Evolutionary conservation across 2,113 vertebrate species (phyloP), one percentile per base, ranked within the genome.

Genomic region (Cariama cristata): DNA sequence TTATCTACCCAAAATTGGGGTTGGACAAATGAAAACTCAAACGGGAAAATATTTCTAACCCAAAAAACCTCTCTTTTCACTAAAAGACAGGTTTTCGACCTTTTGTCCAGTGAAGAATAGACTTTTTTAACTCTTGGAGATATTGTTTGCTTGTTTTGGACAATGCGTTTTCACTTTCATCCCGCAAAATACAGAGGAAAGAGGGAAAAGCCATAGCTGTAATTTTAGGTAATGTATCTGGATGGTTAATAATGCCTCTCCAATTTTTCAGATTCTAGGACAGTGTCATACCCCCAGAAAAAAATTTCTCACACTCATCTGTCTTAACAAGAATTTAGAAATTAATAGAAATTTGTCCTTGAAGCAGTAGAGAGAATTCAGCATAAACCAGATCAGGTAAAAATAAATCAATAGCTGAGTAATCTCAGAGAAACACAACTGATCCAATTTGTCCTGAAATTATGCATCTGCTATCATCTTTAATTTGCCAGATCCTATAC

Each of bases 361-460:
- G 35, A 79, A 64, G 33, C 40, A 79, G 30, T 8, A 55, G 52
- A 89, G 17, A 80, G 12, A 85, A 75, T 90, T 88, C 74, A 79
- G 24, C 12, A 52, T 23, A 75, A 95, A 7, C 18, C 58, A 62
- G 44, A 45, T 72, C 75, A 82, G 50, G 67, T 83, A 88, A 91
- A 91, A 95, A 92, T 12, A 64, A 79, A 95, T 82, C 21, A 5
- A 82, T 79, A 87, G 27, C 40, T 88, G 66, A 72, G 69, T 64
- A 88, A 88, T 82, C 90, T 86, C 66, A 56, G 67, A 84, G 64
- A 92, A 94, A 97, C 47, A 68, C 50, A 92, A 53, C 24, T 76
- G 58, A 97, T 82, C 44, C 35, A 62, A 68, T 95, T 97, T 96
- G 33, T 45, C 74, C 81, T 73, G 40, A 77, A 93, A 88, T 90